These are phyloP conservation scores for Tanypteryx hageni DNA, from an alignment of 2,888 invertebrate genomes.

Conservation along the genomic window DNA sequence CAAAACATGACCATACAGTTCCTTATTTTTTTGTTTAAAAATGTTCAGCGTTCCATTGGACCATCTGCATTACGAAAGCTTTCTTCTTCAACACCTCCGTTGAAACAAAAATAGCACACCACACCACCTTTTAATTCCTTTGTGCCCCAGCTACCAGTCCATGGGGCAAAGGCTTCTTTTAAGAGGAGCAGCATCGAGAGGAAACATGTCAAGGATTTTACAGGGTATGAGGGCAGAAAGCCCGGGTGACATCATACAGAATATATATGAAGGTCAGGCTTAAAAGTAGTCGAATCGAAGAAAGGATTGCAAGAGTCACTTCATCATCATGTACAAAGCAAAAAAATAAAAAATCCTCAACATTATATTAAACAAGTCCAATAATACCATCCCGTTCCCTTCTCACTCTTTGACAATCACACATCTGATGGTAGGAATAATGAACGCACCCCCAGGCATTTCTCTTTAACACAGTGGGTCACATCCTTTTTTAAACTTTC, in stretches of 20 bases:
- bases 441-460: constrained; percentile 33
- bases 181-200: background rate
- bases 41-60: constrained; percentile 48
- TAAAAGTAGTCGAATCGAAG: constrained; percentile 54
- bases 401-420: constrained; percentile 50
- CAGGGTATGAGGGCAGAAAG: background rate
- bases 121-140: background rate
- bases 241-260: constrained; percentile 44
- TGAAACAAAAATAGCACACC: constrained; percentile 29
- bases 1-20: constrained; percentile 42
- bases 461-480: background rate
- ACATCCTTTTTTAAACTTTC: constrained; percentile 24
- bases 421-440: constrained; percentile 47
- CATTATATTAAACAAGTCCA: constrained; percentile 58
- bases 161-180: background rate
- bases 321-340: constrained; percentile 49
- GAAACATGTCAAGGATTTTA: background rate
- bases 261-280: constrained; percentile 31
- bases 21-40: constrained; percentile 22
- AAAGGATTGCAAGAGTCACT: constrained; percentile 59
- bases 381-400: constrained; percentile 54
- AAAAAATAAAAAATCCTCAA: constrained; percentile 61
- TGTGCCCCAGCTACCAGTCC: constrained; percentile 41
- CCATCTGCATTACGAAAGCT: constrained; percentile 49
- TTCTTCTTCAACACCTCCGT: constrained; percentile 23